Percentiles rank a stretch among this genome's conserved stretches.
Conservation (phyloP, 2,797 vertebrate genomes). For the Hipposideros larvatus region DNA sequence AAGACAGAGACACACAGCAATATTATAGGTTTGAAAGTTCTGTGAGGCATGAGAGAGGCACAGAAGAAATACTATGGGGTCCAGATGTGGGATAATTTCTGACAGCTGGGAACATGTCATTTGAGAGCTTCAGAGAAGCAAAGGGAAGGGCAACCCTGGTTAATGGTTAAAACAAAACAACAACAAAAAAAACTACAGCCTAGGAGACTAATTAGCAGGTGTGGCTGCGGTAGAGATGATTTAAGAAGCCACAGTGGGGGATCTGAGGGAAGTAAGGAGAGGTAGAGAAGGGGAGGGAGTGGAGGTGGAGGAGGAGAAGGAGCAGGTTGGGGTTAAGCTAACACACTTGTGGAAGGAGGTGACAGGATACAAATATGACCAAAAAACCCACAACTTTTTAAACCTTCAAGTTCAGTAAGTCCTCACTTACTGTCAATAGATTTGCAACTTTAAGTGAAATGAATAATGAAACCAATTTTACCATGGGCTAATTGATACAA, state of each 20-base stretch:
- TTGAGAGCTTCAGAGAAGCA: neutral
- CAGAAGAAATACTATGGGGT: neutral
- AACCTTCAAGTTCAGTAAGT: neutral
- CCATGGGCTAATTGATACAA: neutral
- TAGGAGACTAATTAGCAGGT: neutral
- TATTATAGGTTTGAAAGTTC: neutral
- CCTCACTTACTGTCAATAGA: neutral
- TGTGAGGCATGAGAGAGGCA: neutral
- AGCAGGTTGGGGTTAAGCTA: neutral
- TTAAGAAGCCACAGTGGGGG: neutral
- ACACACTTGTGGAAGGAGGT: neutral
- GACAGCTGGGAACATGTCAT: neutral
- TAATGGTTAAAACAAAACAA: neutral
- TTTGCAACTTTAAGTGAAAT: neutral
- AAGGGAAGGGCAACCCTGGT: neutral
- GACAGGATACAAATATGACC: neutral
- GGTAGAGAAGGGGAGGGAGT: fast-evolving
- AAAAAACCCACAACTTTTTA: neutral
- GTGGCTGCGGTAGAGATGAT: neutral
- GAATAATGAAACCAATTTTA: neutral
- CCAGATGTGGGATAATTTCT: conserved; percentile 18
- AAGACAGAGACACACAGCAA: neutral
- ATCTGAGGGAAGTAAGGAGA: neutral
- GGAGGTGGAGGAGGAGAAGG: neutral
- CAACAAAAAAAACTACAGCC: neutral